Percentiles rank a stretch among this genome's conserved stretches.
phyloP scores from a whole-genome alignment of 1,140 invertebrate species.

The Ceratina australensis region DNA sequence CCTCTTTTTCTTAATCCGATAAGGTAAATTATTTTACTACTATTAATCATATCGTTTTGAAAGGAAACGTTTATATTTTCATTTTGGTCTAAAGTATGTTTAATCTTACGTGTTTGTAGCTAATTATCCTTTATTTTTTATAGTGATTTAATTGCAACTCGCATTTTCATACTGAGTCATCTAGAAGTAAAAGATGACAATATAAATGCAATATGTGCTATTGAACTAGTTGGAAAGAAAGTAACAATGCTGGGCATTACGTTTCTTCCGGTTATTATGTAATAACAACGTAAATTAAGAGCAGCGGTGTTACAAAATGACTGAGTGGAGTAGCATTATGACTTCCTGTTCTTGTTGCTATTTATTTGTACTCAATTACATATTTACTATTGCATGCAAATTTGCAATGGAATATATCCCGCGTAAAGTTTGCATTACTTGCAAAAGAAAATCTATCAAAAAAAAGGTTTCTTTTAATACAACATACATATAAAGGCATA shows the following conservation, averaged over 20 bases:
- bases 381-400: constrained; percentile 47
- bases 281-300: constrained; percentile 41
- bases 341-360: constrained; percentile 61
- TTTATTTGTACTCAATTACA: constrained; percentile 67
- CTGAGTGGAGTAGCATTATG: constrained; percentile 52
- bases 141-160: constrained; percentile 51
- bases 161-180: constrained; percentile 15
- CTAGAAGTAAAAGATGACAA: constrained; percentile 3
- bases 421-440: constrained; percentile 45
- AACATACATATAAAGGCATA: constrained; percentile 30
- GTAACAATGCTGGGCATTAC: constrained; percentile 48
- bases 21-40: not conserved
- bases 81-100: constrained; percentile 17
- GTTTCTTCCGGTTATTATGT: constrained; percentile 53
- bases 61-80: not conserved
- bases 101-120: constrained; percentile 43
- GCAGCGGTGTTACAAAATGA: constrained; percentile 44
- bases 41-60: constrained; percentile 15
- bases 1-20: no score
- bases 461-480: constrained; percentile 40
- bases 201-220: not conserved
- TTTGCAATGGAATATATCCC: constrained; percentile 37
- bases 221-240: constrained; percentile 1
- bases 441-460: constrained; percentile 26
- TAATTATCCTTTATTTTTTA: constrained; percentile 41